phyloP scores from a whole-genome alignment of 1,140 invertebrate species.

The Drosophila tani region DNA sequence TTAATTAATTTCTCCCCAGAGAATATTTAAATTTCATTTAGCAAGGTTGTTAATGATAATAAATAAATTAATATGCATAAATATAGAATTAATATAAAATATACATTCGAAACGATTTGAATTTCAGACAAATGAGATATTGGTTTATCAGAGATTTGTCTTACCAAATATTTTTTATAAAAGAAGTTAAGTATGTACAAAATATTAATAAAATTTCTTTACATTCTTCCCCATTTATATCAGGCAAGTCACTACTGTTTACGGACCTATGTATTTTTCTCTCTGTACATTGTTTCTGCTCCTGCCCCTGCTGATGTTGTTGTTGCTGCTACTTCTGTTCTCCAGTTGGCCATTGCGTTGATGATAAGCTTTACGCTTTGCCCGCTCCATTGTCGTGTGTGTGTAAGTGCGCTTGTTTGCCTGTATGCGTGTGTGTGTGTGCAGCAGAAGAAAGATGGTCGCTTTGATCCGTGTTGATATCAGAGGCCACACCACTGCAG shows the following conservation, averaged over 20 bases:
- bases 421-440: constrained; percentile 14
- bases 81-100: no score
- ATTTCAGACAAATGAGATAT: not conserved
- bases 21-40: no score
- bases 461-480: constrained; percentile 81
- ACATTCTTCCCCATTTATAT: not conserved
- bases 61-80: no score
- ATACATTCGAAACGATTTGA: no score
- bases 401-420: constrained; percentile 19
- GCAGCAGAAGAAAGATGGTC: constrained; percentile 74
- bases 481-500: constrained; percentile 64
- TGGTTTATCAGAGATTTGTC: not conserved
- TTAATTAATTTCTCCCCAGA: no score
- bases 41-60: no score
- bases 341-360: constrained; percentile 69
- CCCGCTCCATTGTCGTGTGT: constrained; percentile 70
- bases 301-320: not conserved
- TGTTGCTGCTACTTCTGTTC: constrained; percentile 27
- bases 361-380: constrained; percentile 81
- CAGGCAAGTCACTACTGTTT: no score
- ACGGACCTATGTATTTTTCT: constrained; percentile 1
- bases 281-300: not conserved
- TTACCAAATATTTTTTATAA: no score
- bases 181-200: no score
- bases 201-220: no score